These are phyloP conservation scores for Carposina sasakii DNA, from an alignment of 1,140 invertebrate species.

Conservation along the genomic window DNA sequence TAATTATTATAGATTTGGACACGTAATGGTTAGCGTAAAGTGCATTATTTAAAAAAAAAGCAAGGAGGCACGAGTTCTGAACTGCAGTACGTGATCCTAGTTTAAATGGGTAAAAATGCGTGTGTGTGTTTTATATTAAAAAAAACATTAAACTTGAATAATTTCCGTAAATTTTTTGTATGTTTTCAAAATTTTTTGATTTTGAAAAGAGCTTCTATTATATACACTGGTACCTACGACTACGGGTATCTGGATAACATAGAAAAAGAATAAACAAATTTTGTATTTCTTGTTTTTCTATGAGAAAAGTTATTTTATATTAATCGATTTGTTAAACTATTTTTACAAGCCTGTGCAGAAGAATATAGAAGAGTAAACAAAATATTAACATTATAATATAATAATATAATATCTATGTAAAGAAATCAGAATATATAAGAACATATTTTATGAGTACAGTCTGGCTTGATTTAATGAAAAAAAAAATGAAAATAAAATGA, in stretches of 20 bases:
- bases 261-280: constrained; percentile 35
- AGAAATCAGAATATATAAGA: constrained; percentile 60
- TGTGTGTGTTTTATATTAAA: constrained; percentile 30
- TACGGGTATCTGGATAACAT: constrained; percentile 41
- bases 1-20: constrained; percentile 59
- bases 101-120: no score
- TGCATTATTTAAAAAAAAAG: no score
- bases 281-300: constrained; percentile 66
- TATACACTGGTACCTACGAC: constrained; percentile 46
- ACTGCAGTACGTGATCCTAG: no score
- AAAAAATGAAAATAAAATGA: constrained; percentile 9
- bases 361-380: constrained; percentile 23
- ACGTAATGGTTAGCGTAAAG: constrained; percentile 49
- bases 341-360: no score
- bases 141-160: constrained; percentile 28
- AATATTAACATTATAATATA: constrained; percentile 61
- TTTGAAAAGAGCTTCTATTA: constrained; percentile 61
- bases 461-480: not conserved
- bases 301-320: constrained; percentile 59
- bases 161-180: constrained; percentile 21
- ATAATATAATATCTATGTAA: constrained; percentile 60
- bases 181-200: constrained; percentile 26
- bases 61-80: no score
- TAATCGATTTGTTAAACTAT: no score
- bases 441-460: constrained; percentile 50